Conservation (phyloP, 1,140 invertebrate genomes). For the Atta cephalotes region DNA sequence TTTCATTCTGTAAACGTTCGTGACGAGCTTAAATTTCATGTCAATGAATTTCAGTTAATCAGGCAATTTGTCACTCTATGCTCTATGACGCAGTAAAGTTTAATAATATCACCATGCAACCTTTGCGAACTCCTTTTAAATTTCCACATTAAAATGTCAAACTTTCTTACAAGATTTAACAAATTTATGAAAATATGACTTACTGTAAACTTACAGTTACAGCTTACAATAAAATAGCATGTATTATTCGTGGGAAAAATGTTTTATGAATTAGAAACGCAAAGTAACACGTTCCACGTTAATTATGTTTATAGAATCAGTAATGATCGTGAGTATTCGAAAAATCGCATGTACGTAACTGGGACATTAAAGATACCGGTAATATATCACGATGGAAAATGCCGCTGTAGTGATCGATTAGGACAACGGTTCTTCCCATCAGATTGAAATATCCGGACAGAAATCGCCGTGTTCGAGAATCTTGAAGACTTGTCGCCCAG, state of each 20-base stretch:
- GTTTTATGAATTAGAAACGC: background rate
- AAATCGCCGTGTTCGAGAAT: background rate
- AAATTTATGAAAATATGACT: background rate
- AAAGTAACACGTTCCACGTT: background rate
- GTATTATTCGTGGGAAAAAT: conserved; percentile 8
- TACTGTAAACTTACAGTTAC: background rate
- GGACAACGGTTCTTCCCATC: background rate
- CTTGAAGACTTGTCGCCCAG: conserved; percentile 1
- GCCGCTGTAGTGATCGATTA: background rate
- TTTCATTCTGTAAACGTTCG: background rate
- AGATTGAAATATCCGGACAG: conserved; percentile 28
- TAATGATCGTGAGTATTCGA: background rate
- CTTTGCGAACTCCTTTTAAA: background rate
- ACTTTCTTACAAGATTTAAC: background rate
- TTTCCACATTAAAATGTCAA: background rate
- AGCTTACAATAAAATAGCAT: background rate
- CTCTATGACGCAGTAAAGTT: background rate
- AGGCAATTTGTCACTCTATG: background rate
- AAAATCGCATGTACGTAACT: background rate
- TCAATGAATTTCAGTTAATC: conserved; percentile 18
- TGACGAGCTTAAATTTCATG: conserved; percentile 19
- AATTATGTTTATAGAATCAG: background rate
- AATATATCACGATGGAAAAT: conserved; percentile 15
- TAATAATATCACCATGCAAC: background rate
- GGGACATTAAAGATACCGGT: background rate